Conservation (phyloP, 2,113 vertebrate species). For the Platichthys flesus region DNA sequence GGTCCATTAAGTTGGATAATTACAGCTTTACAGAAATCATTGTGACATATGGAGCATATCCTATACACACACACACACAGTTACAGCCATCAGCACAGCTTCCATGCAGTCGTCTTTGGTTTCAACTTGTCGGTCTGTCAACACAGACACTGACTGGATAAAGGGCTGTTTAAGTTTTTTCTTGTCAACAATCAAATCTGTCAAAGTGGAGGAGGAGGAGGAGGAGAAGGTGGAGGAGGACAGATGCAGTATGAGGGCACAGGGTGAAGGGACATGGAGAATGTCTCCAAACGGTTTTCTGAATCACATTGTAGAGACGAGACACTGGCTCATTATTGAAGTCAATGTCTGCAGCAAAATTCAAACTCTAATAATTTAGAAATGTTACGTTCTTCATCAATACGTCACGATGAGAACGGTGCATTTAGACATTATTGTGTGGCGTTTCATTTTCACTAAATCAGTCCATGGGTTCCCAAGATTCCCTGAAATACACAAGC, state of each 20-base stretch:
- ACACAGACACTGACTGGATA: neutral
- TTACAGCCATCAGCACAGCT: constrained; percentile 11
- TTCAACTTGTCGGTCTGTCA: constrained; percentile 23
- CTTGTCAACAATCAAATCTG: constrained; percentile 46
- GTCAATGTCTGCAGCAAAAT: neutral
- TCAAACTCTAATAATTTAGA: no score
- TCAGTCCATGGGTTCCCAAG: no score
- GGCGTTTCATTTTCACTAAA: no score
- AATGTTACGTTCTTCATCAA: no score
- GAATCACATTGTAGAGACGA: neutral
- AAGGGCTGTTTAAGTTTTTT: neutral
- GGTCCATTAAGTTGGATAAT: neutral
- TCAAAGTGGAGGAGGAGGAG: constrained; percentile 22
- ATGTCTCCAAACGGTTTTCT: neutral
- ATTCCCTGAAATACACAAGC: no score
- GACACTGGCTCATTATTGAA: neutral
- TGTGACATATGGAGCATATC: neutral
- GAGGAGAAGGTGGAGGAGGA: neutral
- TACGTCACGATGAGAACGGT: neutral
- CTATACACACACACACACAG: neutral
- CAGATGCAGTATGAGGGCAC: constrained; percentile 32
- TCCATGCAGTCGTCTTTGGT: constrained; percentile 59
- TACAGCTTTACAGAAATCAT: neutral
- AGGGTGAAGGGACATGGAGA: neutral
- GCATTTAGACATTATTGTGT: neutral